A percentile compares a stretch with the other conserved stretches of the same genome.
phyloP scores from a whole-genome alignment of 2,113 vertebrate species.

The Rhinichthys klamathensis region DNA sequence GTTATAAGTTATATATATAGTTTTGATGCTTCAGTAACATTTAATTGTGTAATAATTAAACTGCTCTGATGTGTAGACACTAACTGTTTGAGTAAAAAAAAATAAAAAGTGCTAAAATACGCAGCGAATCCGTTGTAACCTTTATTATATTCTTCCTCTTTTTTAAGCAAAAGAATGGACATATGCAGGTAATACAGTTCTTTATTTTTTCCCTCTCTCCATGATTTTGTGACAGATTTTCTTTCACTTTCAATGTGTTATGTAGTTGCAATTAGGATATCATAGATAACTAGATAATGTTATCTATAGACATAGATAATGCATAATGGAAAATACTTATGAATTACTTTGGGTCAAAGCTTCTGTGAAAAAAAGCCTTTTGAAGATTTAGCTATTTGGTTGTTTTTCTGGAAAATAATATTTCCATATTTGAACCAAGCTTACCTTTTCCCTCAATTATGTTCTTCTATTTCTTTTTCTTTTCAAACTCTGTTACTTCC shows the following conservation, averaged over 20 bases:
- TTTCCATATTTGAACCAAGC: not conserved
- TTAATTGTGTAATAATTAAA: not conserved
- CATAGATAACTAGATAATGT: not conserved
- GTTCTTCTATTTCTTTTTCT: not conserved
- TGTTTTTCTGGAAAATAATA: not conserved
- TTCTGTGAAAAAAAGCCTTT: not conserved
- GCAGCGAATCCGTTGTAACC: not conserved
- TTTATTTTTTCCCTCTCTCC: not conserved
- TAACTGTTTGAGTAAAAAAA: not conserved
- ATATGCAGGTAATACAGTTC: conserved; percentile 47
- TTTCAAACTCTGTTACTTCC: conserved; percentile 21
- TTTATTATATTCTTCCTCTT: not conserved
- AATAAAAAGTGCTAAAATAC: not conserved
- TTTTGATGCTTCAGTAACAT: not conserved
- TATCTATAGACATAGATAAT: not conserved
- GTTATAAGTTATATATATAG: no score
- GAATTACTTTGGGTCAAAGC: not conserved
- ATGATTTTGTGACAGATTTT: not conserved
- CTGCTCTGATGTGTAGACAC: not conserved
- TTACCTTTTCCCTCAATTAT: not conserved
- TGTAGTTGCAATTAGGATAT: not conserved
- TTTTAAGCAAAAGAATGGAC: conserved; percentile 51
- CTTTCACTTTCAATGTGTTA: not conserved
- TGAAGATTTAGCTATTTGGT: no score
- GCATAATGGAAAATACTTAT: not conserved